These are phyloP conservation scores for Eudasyphora cyanicolor DNA, from an alignment of 2,888 invertebrate species.

Conservation along the genomic window DNA sequence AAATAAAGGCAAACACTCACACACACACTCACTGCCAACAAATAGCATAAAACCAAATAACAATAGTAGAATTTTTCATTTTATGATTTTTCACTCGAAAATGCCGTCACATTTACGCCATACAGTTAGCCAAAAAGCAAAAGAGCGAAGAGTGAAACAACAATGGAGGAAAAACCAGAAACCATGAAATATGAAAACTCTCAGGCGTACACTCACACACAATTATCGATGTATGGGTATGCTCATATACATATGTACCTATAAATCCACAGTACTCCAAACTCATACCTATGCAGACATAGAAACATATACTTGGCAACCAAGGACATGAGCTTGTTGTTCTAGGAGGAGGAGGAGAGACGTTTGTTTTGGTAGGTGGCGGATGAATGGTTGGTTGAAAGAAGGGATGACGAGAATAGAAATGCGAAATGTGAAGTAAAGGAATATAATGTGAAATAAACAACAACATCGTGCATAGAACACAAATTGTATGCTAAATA, in stretches of 20 bases:
- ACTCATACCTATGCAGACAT: not conserved
- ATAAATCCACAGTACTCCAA: too few relatives aligned
- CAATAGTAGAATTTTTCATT: constrained; percentile 48
- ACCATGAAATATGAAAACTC: not conserved
- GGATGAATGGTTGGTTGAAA: not conserved
- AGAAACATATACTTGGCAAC: not conserved
- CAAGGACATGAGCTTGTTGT: too few relatives aligned
- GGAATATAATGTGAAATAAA: constrained; percentile 41
- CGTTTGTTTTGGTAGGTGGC: too few relatives aligned
- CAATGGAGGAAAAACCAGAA: constrained; percentile 12
- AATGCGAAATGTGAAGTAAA: constrained; percentile 4
- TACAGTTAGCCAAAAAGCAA: constrained; percentile 38
- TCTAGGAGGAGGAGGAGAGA: too few relatives aligned
- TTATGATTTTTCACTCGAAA: constrained; percentile 48
- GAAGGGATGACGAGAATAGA: not conserved
- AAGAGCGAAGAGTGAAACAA: constrained; percentile 1
- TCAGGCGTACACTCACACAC: not conserved
- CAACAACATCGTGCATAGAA: constrained; percentile 59
- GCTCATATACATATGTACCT: not conserved
- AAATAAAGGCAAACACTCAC: constrained; percentile 39
- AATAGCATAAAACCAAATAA: constrained; percentile 52
- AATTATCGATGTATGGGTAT: not conserved
- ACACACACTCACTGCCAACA: constrained; percentile 21
- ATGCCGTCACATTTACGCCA: constrained; percentile 60
- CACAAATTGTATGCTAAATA: constrained; percentile 61